A percentile compares a stretch with the other conserved stretches of the same genome.
phyloP scores from a whole-genome alignment of 2,113 vertebrate genomes.

The Lasiurus cinereus region DNA sequence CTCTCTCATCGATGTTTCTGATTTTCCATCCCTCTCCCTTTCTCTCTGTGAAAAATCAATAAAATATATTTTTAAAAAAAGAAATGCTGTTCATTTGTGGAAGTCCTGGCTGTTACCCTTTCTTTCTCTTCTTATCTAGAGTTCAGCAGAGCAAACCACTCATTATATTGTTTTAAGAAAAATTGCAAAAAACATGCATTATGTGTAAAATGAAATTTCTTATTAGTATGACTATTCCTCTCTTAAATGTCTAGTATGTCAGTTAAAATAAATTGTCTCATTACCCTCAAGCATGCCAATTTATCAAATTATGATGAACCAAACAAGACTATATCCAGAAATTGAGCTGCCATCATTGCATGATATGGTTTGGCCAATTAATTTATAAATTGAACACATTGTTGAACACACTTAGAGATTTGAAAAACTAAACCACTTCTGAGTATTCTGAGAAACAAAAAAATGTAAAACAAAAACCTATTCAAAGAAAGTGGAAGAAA shows the following conservation, averaged over 20 bases:
- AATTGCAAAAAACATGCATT: neutral
- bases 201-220: neutral
- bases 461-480: slow-evolving; percentile 19
- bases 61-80: no score
- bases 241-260: slow-evolving; percentile 51
- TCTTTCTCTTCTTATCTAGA: slow-evolving; percentile 27
- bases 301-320: slow-evolving; percentile 79
- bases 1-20: no score
- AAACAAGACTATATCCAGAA: neutral
- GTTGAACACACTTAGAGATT: slow-evolving; percentile 58
- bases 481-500: neutral
- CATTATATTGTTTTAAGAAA: neutral
- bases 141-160: neutral
- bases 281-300: slow-evolving; percentile 76
- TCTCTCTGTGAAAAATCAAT: no score
- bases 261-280: slow-evolving; percentile 79
- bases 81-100: neutral
- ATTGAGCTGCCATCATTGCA: slow-evolving; percentile 64
- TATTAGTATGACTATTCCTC: neutral
- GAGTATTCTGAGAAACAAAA: slow-evolving; percentile 38
- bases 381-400: slow-evolving; percentile 78
- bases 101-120: neutral
- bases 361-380: slow-evolving; percentile 79
- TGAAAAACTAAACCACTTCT: slow-evolving; percentile 53
- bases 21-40: no score